Evolutionary conservation across 2,888 invertebrate genomes (phyloP).

Genomic region (Sympetrum striolatum): DNA sequence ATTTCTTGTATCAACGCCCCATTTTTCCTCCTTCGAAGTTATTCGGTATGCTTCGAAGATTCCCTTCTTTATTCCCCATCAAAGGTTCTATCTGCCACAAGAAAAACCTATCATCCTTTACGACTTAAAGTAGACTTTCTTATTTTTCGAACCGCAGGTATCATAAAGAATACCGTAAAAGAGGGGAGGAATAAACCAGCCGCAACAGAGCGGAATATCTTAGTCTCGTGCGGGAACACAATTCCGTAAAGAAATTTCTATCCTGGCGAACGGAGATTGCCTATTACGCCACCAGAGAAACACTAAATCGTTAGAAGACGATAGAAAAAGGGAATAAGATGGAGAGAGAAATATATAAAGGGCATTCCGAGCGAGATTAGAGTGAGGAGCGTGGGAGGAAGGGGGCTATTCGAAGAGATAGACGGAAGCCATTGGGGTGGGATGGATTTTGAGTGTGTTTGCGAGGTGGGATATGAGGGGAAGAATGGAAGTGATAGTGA

Average conservation of each 20-base stretch:
- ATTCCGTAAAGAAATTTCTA: constrained; percentile 31
- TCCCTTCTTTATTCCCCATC: background rate
- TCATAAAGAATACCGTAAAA: background rate
- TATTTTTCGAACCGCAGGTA: constrained; percentile 7
- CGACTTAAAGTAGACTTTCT: background rate
- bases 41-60: background rate
- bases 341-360: background rate
- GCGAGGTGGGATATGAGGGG: background rate
- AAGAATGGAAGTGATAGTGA: background rate
- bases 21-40: background rate
- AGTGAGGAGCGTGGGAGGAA: background rate
- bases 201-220: background rate
- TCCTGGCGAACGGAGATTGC: constrained; percentile 19
- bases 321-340: background rate
- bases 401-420: constrained; percentile 8
- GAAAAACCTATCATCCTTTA: background rate
- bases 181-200: background rate
- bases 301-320: constrained; percentile 8
- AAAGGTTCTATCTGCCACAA: background rate
- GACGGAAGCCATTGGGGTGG: background rate
- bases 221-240: background rate
- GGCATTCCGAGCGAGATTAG: background rate
- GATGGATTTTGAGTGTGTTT: background rate
- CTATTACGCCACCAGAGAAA: constrained; percentile 21
- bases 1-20: no score